These are phyloP conservation scores for Nesometra sesokonis DNA, from an alignment of 35 echinoderm and acorn worm species.

Conservation along the genomic window DNA sequence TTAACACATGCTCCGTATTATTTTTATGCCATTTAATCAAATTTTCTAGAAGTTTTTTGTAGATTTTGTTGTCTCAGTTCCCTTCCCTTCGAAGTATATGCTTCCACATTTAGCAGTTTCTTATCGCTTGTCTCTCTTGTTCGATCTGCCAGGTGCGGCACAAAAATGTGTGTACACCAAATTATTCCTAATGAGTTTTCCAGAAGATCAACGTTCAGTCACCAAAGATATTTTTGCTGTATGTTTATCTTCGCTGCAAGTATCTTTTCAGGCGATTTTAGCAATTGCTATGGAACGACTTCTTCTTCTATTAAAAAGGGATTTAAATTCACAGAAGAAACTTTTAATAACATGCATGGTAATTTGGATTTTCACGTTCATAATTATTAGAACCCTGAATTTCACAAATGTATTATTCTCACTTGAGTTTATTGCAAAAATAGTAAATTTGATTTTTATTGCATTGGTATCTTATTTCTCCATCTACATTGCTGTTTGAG, in stretches of 20 bases:
- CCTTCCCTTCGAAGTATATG: no score
- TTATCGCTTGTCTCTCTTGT: no score
- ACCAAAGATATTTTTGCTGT: not conserved
- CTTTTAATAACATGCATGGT: not conserved
- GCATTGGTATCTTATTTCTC: not conserved
- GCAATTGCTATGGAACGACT: not conserved
- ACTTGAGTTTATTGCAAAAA: not conserved
- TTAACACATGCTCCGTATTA: no score
- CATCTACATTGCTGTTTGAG: not conserved
- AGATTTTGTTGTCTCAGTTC: no score
- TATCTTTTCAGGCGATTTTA: not conserved
- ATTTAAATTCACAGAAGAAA: not conserved
- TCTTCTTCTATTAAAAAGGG: not conserved
- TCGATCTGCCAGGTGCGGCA: not conserved
- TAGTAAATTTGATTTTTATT: not conserved
- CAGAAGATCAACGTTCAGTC: not conserved
- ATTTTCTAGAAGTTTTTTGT: no score
- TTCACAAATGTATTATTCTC: not conserved
- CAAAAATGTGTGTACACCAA: not conserved
- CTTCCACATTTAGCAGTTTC: no score
- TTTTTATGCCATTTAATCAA: no score
- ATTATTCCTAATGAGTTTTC: not conserved
- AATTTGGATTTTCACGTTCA: not conserved
- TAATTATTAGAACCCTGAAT: not conserved
- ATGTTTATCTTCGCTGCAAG: not conserved